Evolutionary conservation across 1,140 invertebrate genomes (phyloP), one percentile per base, ranked within the genome.

Genomic region (Octopus sinensis): DNA sequence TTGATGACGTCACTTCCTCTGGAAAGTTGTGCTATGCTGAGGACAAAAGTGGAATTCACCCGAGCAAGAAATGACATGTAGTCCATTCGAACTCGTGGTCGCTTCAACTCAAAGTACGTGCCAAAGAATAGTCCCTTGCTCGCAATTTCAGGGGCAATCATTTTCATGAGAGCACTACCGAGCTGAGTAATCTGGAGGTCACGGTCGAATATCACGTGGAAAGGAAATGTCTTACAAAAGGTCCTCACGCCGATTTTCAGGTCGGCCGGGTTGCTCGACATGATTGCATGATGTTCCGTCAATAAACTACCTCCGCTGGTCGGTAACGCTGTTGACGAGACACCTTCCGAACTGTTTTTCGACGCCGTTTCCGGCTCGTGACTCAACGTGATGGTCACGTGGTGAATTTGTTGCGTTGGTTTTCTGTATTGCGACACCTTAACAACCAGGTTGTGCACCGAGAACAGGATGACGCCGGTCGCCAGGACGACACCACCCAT

Each of bases 211-310:
- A 98, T 95, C 81, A 98, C 91, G 89, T 98, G 96, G 90, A 98
- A 98, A 13, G 97, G 97, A 91, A 98, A 98, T 6, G 97, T 94
- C 82, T 94, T 93, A 89, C 96, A 97, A 91, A 98, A 98, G n/a
- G 96, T 97, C 23, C 77, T 51, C 5, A 88, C 85, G 9, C 86
- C 85, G 17, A 89, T 87, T 81, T 87, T 87, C 9, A 84, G 85
- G 13, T 88, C 85, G 76, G 82, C 80, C 62, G 88, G 86, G 54
- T 84, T 79, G 17, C 54, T 82, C 13, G 87, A 88, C 12, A 83
- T 17, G 62, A 17, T 23, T 43, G 76, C 51, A 5, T 76, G 80
- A 62, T 82, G 68, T 73, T 73, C 68, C 7, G 68, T 13, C 17
- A 73, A 23, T 13, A 73, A 23, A 17, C 68, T 73, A 6, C 17